phyloP scores from a whole-genome alignment of 2,797 vertebrate species.

The Notoglanidium macrostoma region DNA sequence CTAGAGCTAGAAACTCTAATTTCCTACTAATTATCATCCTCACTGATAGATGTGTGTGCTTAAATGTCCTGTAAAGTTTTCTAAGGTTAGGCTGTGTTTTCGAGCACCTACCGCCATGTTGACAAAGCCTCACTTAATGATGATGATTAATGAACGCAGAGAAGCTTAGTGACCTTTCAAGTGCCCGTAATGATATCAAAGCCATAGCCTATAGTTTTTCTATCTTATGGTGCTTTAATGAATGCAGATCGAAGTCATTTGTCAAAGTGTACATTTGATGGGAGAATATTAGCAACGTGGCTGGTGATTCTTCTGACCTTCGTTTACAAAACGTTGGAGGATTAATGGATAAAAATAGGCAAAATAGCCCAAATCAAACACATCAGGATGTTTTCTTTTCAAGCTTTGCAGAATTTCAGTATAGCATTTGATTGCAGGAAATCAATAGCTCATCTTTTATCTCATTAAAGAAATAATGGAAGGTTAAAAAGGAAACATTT shows the following conservation, averaged over 20 bases:
- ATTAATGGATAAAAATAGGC: conserved; percentile 7
- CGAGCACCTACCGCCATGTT: conserved; percentile 47
- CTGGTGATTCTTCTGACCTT: conserved; percentile 31
- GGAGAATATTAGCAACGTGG: conserved; percentile 48
- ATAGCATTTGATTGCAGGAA: conserved; percentile 48
- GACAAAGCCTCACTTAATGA: conserved; percentile 51
- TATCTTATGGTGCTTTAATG: conserved; percentile 47
- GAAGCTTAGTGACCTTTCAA: conserved; percentile 49
- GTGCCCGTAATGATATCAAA: conserved; percentile 54
- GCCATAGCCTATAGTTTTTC: conserved; percentile 36
- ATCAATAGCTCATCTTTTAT: conserved; percentile 78
- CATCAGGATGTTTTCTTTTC: conserved; percentile 37
- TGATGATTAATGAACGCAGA: conserved; percentile 61
- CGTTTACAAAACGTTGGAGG: conserved; percentile 28
- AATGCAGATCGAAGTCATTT: conserved; percentile 48
- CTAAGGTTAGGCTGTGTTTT: conserved; percentile 59
- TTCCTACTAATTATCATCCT: conserved; percentile 42
- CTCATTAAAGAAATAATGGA: conserved; percentile 69
- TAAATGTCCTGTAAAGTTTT: conserved; percentile 52
- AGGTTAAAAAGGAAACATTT: conserved; percentile 45
- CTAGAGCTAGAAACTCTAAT: conserved; percentile 36
- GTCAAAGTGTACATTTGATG: conserved; percentile 47
- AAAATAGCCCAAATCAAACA: conserved; percentile 13
- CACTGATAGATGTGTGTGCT: conserved; percentile 38
- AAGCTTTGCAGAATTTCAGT: conserved; percentile 38